Percentiles rank a stretch among this genome's conserved stretches.
Conservation (phyloP, 1,140 invertebrate species). For the Steinernema feltiae region DNA sequence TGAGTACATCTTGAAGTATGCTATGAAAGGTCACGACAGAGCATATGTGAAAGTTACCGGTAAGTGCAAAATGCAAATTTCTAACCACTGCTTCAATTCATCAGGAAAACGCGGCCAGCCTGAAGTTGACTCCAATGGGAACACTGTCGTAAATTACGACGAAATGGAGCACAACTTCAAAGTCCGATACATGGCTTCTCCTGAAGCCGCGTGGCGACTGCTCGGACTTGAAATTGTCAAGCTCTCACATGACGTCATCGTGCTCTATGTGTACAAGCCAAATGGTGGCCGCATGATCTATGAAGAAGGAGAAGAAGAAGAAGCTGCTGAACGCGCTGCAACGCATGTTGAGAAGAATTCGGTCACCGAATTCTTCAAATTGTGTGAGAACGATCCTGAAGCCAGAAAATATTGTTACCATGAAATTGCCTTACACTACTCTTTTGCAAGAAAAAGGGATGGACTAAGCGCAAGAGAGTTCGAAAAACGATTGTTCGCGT, state of each 20-base stretch:
- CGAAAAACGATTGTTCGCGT: background rate
- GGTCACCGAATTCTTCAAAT: background rate
- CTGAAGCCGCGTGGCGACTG: background rate
- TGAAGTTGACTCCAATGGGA: background rate
- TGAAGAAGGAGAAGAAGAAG: background rate
- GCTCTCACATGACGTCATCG: background rate
- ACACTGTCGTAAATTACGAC: background rate
- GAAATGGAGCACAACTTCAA: background rate
- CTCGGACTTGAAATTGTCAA: background rate
- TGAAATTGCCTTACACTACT: background rate
- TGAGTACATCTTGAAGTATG: background rate
- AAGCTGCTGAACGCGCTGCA: background rate
- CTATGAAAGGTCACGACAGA: background rate
- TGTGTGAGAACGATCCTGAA: background rate
- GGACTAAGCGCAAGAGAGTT: background rate
- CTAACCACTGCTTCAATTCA: background rate
- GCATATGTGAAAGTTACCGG: background rate
- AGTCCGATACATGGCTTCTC: background rate
- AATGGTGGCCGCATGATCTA: background rate
- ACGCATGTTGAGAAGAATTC: background rate
- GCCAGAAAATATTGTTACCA: background rate
- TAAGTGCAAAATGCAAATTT: background rate
- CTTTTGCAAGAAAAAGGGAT: background rate
- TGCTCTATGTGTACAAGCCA: background rate
- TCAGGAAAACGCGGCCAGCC: background rate